Evolutionary conservation across 2,888 invertebrate genomes (phyloP), one percentile per base, ranked within the genome.

Genomic region (Tenthredo livida): DNA sequence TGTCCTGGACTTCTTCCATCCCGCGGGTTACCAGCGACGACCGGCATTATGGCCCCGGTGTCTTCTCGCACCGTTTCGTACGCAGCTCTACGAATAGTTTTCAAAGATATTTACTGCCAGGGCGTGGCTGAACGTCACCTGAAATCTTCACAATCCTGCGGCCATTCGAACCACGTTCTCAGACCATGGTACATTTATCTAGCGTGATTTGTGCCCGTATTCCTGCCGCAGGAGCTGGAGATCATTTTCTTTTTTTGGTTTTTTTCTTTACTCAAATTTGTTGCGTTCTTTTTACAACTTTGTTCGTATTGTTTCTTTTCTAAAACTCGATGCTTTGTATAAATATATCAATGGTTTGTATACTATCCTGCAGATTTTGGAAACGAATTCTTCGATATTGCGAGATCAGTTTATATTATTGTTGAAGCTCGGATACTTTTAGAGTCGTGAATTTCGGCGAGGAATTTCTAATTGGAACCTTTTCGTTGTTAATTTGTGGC

Each of bases 101-200:
- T 90, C 88, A 86, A 86, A 84, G 87, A 90, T 90, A 91, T 91
- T 91, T 91, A 91, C 91, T 89, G 88, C 89, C 65, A 37, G 70
- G 80, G 78, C 84, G 78, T 82, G 78, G 84, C 78, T 78, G 86
- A 85, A 82, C 85, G 86, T 85, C 87, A 86, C 85, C 84, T 86
- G 75, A 85, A 86, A 86, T 86, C 77, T 86, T 84, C 75, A 85
- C 83, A 70, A 67, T 67, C 43, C 70, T 47, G 6, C 29, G 67
- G 54, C 83, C 43, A 67, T 83, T 83, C 25, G 83, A 83, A 83
- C 40, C 70, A 67, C 83, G 65, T 50, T 83, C 70, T 83, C 50
- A 65, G 83, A 83, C 83, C 61, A 54, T 77, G 50, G 17, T n/a
- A 61, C 61, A 80, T 80, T 80, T 80, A 61, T 80, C 58, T 40